Conservation (phyloP, 2,888 invertebrate genomes). For the Tinea trinotella region DNA sequence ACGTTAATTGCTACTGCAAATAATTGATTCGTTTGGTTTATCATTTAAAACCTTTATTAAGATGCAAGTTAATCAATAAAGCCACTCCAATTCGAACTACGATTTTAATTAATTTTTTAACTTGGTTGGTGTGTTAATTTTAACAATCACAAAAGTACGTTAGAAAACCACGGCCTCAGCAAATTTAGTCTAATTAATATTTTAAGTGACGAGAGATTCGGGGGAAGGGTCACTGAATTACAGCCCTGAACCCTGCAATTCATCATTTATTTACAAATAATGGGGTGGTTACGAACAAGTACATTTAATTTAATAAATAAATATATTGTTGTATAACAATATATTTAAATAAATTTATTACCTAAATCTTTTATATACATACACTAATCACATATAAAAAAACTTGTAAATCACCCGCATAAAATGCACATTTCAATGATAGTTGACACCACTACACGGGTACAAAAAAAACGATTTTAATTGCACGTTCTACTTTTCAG, state of each 20-base stretch:
- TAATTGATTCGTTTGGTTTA: too few species aligned
- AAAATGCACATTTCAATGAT: background rate
- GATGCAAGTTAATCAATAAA: background rate
- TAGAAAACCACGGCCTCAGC: background rate
- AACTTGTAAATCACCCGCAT: background rate
- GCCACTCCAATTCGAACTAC: background rate
- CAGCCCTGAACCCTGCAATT: background rate
- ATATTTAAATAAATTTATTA: background rate
- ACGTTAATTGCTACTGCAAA: too few species aligned
- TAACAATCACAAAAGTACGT: background rate
- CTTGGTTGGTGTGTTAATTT: background rate
- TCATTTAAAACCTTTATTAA: too few species aligned
- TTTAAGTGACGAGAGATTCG: background rate
- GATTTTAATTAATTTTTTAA: conserved; percentile 6
- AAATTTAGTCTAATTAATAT: conserved; percentile 1
- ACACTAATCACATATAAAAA: background rate
- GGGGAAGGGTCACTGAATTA: background rate
- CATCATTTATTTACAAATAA: too few species aligned
- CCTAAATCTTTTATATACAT: background rate
- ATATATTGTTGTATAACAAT: too few species aligned
- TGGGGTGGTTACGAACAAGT: too few species aligned
- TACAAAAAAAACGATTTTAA: background rate
- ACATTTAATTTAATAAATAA: too few species aligned
- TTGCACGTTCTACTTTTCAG: background rate
- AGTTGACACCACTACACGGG: background rate